Base-by-base conservation (phyloP, 2,888 invertebrate species). In the Trimorus sp. region DNA sequence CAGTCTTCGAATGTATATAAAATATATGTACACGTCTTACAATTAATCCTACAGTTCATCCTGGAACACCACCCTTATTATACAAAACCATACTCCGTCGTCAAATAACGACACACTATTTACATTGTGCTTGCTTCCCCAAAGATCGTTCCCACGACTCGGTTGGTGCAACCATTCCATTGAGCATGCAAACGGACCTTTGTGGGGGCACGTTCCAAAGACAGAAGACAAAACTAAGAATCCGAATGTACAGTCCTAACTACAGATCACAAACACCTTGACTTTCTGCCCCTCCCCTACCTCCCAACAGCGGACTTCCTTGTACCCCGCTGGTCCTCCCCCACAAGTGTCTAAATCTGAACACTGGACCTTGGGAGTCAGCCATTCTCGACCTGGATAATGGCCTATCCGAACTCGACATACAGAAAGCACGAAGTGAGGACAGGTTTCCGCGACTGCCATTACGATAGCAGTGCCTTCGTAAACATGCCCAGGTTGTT, bases 1-100 rank as follows among this genome's bases (percentile, higher is more conserved):
- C 91, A 91, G 91, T 91, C 91, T 91, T 91, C 88, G 89, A 85
- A 87, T 90, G 88, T 88, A 89, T 85, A 82, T 89, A 87, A 87
- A 86, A 86, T 86, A 69, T 82, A 82, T 82, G 16, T 82, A 82
- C 81, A 75, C 7, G 49, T 51, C 15, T 66, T 71, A 76, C 14
- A 37, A 62, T 54, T 66, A 53, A 45, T 42, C 40, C 54, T 73
- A 73, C 4, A 51, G 12, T 79, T 56, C 8, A 38, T 51, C 65
- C 51, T 78, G 66, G 26, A 74, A 60, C 51, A 14, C 48, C 5
- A 11, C 48, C 45, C 56, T 54, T 73, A 75, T 77, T n/a, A 58
- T 70, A 77, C 69, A 77, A 59, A 76, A 54, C 36, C 15, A 38
- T 68, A 76, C 60, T 62, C 53, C 54, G 62, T 59, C 36, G 65